phyloP scores from a whole-genome alignment of 2,888 invertebrate species.

The Stramonita haemastoma region DNA sequence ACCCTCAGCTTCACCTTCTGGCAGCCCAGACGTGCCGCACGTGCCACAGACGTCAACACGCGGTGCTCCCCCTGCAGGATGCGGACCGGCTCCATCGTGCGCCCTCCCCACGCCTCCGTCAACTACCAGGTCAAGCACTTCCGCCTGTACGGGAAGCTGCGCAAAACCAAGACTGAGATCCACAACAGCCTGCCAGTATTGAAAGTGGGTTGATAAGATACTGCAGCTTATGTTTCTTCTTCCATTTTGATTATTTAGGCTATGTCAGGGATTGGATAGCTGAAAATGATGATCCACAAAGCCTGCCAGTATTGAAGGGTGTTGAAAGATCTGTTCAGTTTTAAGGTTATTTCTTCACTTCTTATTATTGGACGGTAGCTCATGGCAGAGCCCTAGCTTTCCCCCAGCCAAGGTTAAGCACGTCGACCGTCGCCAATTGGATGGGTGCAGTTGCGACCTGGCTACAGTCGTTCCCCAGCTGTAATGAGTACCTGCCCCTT shows the following conservation, averaged over 20 bases:
- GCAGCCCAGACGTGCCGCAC: constrained; percentile 16
- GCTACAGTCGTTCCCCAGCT: no score
- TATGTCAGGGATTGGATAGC: no score
- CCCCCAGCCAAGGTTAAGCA: no score
- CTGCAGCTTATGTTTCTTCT: not conserved
- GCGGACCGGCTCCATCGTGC: constrained; percentile 29
- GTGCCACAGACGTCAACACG: not conserved
- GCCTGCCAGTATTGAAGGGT: no score
- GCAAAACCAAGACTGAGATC: constrained; percentile 22
- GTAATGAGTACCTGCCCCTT: no score
- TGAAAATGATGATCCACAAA: no score
- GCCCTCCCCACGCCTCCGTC: not conserved
- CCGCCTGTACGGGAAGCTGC: constrained; percentile 20
- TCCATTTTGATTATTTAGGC: not conserved
- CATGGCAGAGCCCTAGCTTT: no score
- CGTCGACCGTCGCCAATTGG: no score
- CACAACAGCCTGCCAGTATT: constrained; percentile 29
- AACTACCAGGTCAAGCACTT: constrained; percentile 39
- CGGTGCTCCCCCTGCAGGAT: constrained; percentile 25
- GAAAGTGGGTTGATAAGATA: not conserved
- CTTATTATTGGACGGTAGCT: no score
- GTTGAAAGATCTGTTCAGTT: no score
- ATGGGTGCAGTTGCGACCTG: no score
- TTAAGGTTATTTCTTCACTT: no score
- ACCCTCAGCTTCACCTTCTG: not conserved